Conservation (phyloP, 2,797 vertebrate species). For the Pantherophis alleghaniensis region DNA sequence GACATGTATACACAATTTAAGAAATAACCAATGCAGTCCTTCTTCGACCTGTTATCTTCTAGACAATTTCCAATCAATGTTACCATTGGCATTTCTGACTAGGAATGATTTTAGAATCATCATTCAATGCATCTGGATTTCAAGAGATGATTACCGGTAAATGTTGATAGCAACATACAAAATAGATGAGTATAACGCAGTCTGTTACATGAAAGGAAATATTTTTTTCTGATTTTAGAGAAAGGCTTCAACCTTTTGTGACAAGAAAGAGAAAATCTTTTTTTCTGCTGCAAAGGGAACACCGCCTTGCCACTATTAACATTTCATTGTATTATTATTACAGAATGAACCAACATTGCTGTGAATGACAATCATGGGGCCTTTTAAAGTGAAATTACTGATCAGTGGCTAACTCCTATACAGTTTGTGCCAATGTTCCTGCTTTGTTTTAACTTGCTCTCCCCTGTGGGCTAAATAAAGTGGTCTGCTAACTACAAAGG, state of each 20-base stretch:
- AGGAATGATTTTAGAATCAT: not conserved
- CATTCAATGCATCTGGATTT: not conserved
- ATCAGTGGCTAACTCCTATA: slow-evolving; percentile 25
- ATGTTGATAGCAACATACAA: not conserved
- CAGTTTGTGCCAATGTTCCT: not conserved
- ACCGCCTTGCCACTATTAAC: slow-evolving; percentile 31
- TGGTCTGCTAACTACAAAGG: slow-evolving; percentile 46
- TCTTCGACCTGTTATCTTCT: not conserved
- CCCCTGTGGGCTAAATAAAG: slow-evolving; percentile 18
- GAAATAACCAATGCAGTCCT: not conserved
- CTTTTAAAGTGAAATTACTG: slow-evolving; percentile 25
- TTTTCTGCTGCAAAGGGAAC: slow-evolving; percentile 27
- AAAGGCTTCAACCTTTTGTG: slow-evolving; percentile 24
- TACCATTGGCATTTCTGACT: not conserved
- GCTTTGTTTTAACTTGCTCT: not conserved
- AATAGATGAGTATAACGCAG: not conserved
- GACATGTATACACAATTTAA: not conserved
- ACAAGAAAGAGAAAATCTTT: slow-evolving; percentile 35
- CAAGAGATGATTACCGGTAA: not conserved
- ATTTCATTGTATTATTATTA: slow-evolving; percentile 42
- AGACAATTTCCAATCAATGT: not conserved
- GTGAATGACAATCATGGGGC: slow-evolving; percentile 27
- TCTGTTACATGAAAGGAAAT: not conserved
- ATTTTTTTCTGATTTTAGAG: slow-evolving; percentile 1
- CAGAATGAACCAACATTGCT: slow-evolving; percentile 2